Evolutionary conservation across 2,888 invertebrate genomes (phyloP).

Genomic region (Allacma fusca): DNA sequence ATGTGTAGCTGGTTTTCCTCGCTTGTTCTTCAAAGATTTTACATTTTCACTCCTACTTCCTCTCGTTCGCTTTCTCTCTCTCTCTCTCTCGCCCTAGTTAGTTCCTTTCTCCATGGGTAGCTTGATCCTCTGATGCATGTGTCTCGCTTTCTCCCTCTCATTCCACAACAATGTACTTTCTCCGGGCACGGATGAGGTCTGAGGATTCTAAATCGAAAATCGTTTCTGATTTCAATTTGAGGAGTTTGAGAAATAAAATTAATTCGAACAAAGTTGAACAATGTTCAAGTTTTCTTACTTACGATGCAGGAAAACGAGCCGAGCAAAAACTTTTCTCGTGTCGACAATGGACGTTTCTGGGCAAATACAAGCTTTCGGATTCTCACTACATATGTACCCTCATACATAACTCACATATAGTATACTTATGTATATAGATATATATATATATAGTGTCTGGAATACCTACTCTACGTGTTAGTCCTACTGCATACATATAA

Average conservation of each 20-base stretch:
- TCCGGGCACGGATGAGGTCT: neutral
- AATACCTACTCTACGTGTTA: too few species aligned
- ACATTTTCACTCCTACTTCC: constrained; percentile 4
- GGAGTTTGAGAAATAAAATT: constrained; percentile 40
- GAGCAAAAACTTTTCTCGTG: constrained; percentile 25
- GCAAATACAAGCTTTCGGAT: too few species aligned
- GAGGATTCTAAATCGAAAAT: constrained; percentile 30
- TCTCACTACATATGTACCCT: too few species aligned
- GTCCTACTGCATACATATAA: too few species aligned
- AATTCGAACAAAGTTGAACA: constrained; percentile 43
- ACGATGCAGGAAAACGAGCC: constrained; percentile 2
- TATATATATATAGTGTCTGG: too few species aligned
- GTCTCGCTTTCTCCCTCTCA: neutral
- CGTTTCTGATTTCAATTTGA: constrained; percentile 41
- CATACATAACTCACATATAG: too few species aligned
- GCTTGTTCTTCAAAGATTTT: constrained; percentile 2
- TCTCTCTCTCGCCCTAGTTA: constrained; percentile 32
- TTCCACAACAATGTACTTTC: neutral
- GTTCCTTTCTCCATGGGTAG: constrained; percentile 26
- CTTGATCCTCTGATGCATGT: constrained; percentile 29
- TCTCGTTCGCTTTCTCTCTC: constrained; percentile 18
- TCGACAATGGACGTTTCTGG: neutral
- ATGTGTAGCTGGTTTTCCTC: constrained; percentile 1
- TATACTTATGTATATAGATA: too few species aligned
- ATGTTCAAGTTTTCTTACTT: constrained; percentile 31